Base-by-base conservation (phyloP, 2,888 invertebrate genomes). In the Capitulum mitella region DNA sequence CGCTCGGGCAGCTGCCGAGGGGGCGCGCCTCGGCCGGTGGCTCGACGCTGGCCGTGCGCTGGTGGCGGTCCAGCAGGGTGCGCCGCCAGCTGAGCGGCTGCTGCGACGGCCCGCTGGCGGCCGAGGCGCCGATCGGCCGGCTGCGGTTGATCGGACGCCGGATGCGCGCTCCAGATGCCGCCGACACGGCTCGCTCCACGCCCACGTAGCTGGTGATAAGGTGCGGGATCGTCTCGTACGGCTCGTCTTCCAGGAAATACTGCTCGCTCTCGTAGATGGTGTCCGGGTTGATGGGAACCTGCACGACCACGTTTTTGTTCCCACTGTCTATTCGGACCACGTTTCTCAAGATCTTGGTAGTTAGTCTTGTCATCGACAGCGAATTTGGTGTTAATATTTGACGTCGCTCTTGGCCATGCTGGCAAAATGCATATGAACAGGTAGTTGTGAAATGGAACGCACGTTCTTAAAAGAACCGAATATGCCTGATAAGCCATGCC, bases 151-250 rank as follows among this genome's bases (percentile, higher is more conserved):
- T 91, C 0, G 97, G 97, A 81, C 90, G 91, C 83, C 92, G 91
- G 80, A 97, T 95, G 78, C 93, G 89, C 0, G 96, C 96, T 0
- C 95, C 94, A 1, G 95, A 96, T 0, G 92, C 92, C 12, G 91
- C 90, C 1, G 97, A 96, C 84, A 97, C 93, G 0, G 94, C 91
- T 84, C 94, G 93, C 32, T 93, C 93, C 76, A 94, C 94, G 1
- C 94, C 94, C 40, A 97, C 95, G 85, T 97, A 97, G 82, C 92
- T 95, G 12, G 95, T 95, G 81, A 97, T 95, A 79, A 98, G 89
- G 86, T 96, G 95, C 0, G 95, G 93, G 34, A 97, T 94, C 3
- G 95, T 95, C 84, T 94, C 94, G 84, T 95, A 97, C 0, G 93
- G 92, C 85, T 95, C 94, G 84, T 95, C 95, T 86, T 97, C 97